Conservation (phyloP, 2,113 vertebrate species). For the Alosa alosa region DNA sequence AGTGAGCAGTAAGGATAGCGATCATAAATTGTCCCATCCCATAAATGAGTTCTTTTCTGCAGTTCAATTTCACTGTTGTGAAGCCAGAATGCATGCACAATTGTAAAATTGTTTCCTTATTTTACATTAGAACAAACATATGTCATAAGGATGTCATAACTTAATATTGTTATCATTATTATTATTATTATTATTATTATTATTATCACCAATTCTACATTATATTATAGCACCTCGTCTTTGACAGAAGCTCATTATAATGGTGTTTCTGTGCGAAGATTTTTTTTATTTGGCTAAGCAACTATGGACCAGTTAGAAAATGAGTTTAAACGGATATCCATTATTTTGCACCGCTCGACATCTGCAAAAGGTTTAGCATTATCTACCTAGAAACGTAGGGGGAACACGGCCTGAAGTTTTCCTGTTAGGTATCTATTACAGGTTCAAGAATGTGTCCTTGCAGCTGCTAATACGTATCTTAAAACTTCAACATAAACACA, state of each 20-base stretch:
- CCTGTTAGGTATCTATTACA: not conserved
- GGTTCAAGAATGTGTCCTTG: not conserved
- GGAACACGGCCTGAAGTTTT: not conserved
- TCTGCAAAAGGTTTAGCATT: slow-evolving; percentile 24
- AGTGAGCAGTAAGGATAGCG: not conserved
- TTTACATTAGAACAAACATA: not conserved
- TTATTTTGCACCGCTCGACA: not conserved
- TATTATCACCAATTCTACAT: not conserved
- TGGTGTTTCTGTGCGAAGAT: not conserved
- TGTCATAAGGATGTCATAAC: not conserved
- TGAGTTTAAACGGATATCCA: not conserved
- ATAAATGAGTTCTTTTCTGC: not conserved
- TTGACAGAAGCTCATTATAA: not conserved
- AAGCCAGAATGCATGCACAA: not conserved
- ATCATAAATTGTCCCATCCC: slow-evolving; percentile 8
- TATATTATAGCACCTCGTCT: not conserved
- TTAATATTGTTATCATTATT: not conserved
- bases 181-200: not conserved
- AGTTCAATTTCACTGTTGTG: not conserved
- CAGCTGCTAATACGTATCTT: not conserved
- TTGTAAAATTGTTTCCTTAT: not conserved
- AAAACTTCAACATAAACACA: slow-evolving; percentile 18
- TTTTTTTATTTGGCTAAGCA: not conserved
- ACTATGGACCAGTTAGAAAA: not conserved
- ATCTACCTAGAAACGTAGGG: not conserved